Evolutionary conservation across 2,113 vertebrate species (phyloP).

Genomic region (Psilopsiagon aurifrons): DNA sequence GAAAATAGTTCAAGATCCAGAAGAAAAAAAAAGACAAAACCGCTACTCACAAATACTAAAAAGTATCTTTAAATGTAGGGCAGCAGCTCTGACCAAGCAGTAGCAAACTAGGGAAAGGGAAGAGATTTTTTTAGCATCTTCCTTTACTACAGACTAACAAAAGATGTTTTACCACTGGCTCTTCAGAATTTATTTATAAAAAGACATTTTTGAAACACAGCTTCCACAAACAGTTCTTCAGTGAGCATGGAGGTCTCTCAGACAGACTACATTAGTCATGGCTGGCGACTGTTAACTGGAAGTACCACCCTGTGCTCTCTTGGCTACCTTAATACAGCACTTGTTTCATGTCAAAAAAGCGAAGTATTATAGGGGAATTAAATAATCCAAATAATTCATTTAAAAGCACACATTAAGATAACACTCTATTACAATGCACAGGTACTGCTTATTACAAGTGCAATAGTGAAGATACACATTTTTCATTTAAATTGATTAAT

Average conservation of each 20-base stretch:
- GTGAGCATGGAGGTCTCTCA: background rate
- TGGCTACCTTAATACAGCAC: background rate
- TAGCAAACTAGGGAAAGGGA: background rate
- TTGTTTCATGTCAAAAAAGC: background rate
- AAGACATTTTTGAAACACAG: background rate
- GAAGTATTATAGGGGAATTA: background rate
- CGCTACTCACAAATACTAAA: background rate
- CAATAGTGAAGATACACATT: background rate
- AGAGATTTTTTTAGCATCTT: background rate
- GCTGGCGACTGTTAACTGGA: background rate
- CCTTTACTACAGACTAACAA: background rate
- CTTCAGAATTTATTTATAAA: background rate
- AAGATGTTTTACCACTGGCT: background rate
- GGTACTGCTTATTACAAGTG: background rate
- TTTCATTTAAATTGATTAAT: background rate
- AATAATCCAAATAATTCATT: background rate
- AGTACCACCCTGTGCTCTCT: background rate
- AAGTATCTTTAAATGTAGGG: background rate
- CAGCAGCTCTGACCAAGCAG: background rate
- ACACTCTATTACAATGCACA: background rate
- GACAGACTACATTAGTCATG: background rate
- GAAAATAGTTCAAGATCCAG: background rate
- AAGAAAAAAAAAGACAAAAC: background rate
- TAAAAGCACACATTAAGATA: background rate
- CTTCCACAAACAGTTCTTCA: background rate